Conservation (phyloP, 2,113 vertebrate species). For the Alaudala cheleensis region DNA sequence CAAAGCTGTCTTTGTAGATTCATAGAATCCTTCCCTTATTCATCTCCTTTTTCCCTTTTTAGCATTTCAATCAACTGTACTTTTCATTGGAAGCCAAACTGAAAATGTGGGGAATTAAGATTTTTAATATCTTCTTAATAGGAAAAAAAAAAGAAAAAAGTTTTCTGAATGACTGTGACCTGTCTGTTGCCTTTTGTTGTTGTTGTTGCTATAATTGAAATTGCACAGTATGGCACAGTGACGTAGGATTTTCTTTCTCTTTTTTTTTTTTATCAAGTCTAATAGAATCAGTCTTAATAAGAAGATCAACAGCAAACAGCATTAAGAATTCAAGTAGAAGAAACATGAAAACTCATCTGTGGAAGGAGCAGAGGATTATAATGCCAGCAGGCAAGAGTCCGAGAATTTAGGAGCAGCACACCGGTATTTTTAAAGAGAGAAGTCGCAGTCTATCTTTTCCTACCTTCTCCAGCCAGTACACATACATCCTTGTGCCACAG, state of each 20-base stretch:
- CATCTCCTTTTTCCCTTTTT: background rate
- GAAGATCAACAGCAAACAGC: background rate
- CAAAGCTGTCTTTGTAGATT: background rate
- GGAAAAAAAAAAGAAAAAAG: background rate
- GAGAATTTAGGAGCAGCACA: background rate
- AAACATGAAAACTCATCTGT: background rate
- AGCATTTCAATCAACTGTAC: slow-evolving; percentile 39
- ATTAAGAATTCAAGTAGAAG: background rate
- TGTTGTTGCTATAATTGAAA: background rate
- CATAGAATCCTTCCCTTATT: background rate
- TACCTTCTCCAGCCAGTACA: background rate
- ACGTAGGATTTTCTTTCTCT: background rate
- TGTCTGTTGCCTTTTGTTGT: slow-evolving; percentile 13
- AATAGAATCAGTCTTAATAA: background rate
- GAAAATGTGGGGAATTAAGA: background rate
- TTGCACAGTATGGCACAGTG: background rate
- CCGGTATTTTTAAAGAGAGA: background rate
- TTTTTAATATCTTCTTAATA: slow-evolving; percentile 14
- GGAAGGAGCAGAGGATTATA: background rate
- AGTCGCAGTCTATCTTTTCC: background rate
- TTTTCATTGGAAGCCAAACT: background rate
- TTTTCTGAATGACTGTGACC: background rate
- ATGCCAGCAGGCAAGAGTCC: background rate
- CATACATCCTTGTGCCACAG: background rate
- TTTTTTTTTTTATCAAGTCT: background rate